Evolutionary conservation across 2,797 vertebrate species (phyloP), one percentile per base, ranked within the genome.

Genomic region (Argya squamiceps): DNA sequence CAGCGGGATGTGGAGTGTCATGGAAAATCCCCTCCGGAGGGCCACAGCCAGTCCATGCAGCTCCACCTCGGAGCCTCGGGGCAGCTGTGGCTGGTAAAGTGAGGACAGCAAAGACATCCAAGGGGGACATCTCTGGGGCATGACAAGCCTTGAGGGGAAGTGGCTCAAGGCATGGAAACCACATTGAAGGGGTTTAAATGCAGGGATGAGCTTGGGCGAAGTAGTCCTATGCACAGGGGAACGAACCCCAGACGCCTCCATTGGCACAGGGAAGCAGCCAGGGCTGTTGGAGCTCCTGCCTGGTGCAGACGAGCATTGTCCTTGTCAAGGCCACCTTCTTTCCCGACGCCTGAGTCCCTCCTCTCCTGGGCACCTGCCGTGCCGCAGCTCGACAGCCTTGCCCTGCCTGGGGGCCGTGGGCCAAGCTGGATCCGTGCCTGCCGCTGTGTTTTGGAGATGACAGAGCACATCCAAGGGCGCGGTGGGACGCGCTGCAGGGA

Each of bases 1-100:
- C 21, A 6, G 52, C 0, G 0, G 78, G 30, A 37, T 60, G 77
- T 1, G 4, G 36, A 75, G 32, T 26, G 6, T 37, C 11, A 47
- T 5, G 24, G 81, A 87, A 78, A 81, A 84, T 91, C 29, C 53
- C 37, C 46, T 68, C 70, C 0, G 2, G 85, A 89, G n/a, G 70
- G 52, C 74, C 49, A 20, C 2, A 4, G 53, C 37, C 1, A 3
- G 30, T 26, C 68, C 15, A 3, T n/a, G 63, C 1, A 1, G 75
- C 92, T 67, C 74, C 49, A 75, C 65, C 41, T 41, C 2, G 0
- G 41, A 77, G 68, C 71, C 55, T 79, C 20, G 4, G 68, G 4
- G 68, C 70, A 46, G 58, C 53, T 6, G 3, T 20, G 55, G n/a
- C n/a, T 60, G 76, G 59, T 47, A 79, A 75, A 76, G 49, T 2